Evolutionary conservation across 2,113 vertebrate genomes (phyloP), one percentile per base, ranked within the genome.

Genomic region (Prochilodus magdalenae): DNA sequence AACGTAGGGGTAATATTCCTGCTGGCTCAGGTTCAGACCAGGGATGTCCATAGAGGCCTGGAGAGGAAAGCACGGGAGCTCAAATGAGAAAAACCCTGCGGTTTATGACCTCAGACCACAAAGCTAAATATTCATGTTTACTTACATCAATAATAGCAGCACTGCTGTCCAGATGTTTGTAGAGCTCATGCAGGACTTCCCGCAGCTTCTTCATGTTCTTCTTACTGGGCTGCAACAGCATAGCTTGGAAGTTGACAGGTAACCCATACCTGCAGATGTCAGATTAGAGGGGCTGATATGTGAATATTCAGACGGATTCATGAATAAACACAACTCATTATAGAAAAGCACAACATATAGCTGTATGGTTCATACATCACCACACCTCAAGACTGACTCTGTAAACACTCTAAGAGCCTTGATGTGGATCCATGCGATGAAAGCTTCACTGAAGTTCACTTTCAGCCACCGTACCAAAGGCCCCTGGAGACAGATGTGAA

Each of bases 361-460:
- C 30, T 75, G 13, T 47, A 40, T 60, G n/a, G 4, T 55, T 63
- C 20, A 72, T 27, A 59, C 5, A 16, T 51, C 24, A 18, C 33
- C 36, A 12, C 94, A 98, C 98, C 98, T 97, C 91, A 99, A 92
- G 90, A 99, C 97, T 75, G 97, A 99, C 86, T 99, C 98, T 84
- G 98, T 97, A 90, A 99, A 99, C 79, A 99, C 97, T 85, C 97
- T 87, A 14, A 99, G 91, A 0, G 97, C 98, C 94, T 99, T 99
- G 88, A 99, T 97, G 71, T 99, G 98, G 90, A 97, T 98, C 98
- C 97, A 99, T 0, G 97, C 96, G 82, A 99, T 99, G 89, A 99
- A 99, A 47, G 97, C 97, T 94, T 99, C 98, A 87, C 97, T 98
- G 94, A 99, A 99, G 95, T 99, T 99, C 60, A 99, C 98, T 93